Conservation (phyloP, 1,140 invertebrate species). For the Psix sp. region DNA sequence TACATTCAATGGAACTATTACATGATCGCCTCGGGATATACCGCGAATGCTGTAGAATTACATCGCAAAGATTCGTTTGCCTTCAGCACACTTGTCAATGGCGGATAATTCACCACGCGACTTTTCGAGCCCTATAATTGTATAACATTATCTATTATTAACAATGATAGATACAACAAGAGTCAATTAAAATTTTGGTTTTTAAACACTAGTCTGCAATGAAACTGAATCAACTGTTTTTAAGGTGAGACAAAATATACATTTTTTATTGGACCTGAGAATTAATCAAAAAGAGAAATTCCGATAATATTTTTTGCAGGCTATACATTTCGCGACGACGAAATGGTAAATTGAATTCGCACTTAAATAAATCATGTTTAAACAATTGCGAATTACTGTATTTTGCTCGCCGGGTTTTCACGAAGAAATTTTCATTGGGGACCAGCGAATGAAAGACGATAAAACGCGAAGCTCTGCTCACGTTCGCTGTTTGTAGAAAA, state of each 20-base stretch:
- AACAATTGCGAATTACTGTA: constrained; percentile 11
- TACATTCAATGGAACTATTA: constrained; percentile 60
- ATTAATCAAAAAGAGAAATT: constrained; percentile 10
- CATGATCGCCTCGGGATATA: constrained; percentile 46
- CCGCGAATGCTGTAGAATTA: constrained; percentile 23
- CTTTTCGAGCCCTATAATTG: too few relatives aligned
- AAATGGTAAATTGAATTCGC: neutral
- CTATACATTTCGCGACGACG: too few relatives aligned
- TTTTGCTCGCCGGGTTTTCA: constrained; percentile 32
- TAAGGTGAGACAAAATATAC: too few relatives aligned
- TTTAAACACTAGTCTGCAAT: too few relatives aligned
- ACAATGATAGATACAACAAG: too few relatives aligned
- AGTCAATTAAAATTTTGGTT: too few relatives aligned
- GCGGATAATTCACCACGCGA: constrained; percentile 30
- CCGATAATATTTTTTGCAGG: too few relatives aligned
- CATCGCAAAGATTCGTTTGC: constrained; percentile 21
- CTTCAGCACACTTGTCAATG: constrained; percentile 20
- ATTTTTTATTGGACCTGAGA: too few relatives aligned
- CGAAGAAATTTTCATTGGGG: constrained; percentile 18
- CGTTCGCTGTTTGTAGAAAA: constrained; percentile 31
- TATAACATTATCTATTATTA: too few relatives aligned
- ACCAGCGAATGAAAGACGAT: constrained; percentile 15
- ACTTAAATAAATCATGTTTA: constrained; percentile 15
- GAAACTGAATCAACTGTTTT: too few relatives aligned
- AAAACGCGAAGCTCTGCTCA: constrained; percentile 29